Evolutionary conservation across 2,797 vertebrate species (phyloP), one percentile per base, ranked within the genome.

Genomic region (Eurystomus glaucurus): DNA sequence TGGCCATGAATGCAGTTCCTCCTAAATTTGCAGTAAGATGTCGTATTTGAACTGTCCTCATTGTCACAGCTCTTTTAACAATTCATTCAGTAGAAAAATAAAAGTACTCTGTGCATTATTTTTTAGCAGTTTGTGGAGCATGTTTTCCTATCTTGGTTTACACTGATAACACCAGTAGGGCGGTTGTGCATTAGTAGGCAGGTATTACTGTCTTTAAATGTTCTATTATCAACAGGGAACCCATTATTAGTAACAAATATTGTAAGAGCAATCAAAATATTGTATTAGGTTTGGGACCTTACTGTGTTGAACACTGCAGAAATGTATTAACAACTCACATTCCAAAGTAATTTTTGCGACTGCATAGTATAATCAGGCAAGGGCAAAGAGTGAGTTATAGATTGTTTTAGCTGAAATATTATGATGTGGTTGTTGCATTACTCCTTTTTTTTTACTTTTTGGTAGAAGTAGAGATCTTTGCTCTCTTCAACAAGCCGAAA

Each of bases 401-500:
- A 4, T 69, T 52, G 48, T 39, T 92, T 77, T 54, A 52, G 26
- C 23, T 92, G 60, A 82, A 82, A 39, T 83, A 28, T 43, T 31
- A 14, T 41, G 1, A 23, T 25, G n/a, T 0, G 0, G 29, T 83
- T 85, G 26, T 87, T 95, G 33, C 57, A 89, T 96, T 72, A 83
- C 58, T 96, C 20, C 2, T 1, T 57, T 69, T 37, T 37, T 88
- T 79, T 93, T 41, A 26, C 23, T 88, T 78, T 77, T 97, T 90
- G 74, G 14, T 83, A 96, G 97, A 98, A 99, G 98, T 98, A 51
- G 99, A 99, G 72, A 98, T 99, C 97, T 99, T 99, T 15, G 97
- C 98, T 54, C 94, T 99, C 95, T 99, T 99, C 98, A 99, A 99
- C 98, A 99, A 99, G 93, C 99, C 99, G 4, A 98, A 98, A 46